Evolutionary conservation across 2,888 invertebrate genomes (phyloP).

Genomic region (Lamproptera curius): DNA sequence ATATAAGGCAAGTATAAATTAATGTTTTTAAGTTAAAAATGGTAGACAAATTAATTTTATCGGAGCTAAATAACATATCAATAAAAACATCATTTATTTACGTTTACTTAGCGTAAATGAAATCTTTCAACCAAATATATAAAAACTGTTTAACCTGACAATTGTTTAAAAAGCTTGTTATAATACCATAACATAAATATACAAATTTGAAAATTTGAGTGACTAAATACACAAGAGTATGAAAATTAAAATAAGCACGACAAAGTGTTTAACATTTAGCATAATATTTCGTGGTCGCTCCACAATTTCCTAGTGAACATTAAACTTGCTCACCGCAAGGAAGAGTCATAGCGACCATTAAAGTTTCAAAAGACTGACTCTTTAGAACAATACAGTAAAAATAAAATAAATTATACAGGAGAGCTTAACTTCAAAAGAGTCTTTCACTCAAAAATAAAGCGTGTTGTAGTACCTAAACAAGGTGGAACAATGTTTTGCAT

Average conservation of each 20-base stretch:
- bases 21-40: too few relatives aligned
- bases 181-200: too few relatives aligned
- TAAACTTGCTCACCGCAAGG: conserved; percentile 54
- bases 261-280: conserved; percentile 8
- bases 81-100: too few relatives aligned
- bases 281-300: conserved; percentile 9
- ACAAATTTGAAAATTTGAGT: too few relatives aligned
- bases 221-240: too few relatives aligned
- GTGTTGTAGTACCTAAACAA: conserved; percentile 78
- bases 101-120: too few relatives aligned
- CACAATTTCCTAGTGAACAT: conserved; percentile 36
- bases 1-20: too few relatives aligned
- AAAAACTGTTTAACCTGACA: too few relatives aligned
- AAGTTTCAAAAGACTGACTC: conserved; percentile 66
- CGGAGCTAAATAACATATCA: too few relatives aligned
- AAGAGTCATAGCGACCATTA: conserved; percentile 61
- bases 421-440: conserved; percentile 78
- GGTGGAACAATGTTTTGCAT: conserved; percentile 79
- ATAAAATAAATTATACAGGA: conserved; percentile 77
- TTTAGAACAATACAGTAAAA: conserved; percentile 74
- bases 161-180: too few relatives aligned
- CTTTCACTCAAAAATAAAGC: conserved; percentile 78
- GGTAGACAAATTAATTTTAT: too few relatives aligned
- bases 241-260: not conserved
- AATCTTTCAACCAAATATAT: too few relatives aligned